Conservation (phyloP, 2,888 invertebrate genomes). For the Yponomeuta evonymella region DNA sequence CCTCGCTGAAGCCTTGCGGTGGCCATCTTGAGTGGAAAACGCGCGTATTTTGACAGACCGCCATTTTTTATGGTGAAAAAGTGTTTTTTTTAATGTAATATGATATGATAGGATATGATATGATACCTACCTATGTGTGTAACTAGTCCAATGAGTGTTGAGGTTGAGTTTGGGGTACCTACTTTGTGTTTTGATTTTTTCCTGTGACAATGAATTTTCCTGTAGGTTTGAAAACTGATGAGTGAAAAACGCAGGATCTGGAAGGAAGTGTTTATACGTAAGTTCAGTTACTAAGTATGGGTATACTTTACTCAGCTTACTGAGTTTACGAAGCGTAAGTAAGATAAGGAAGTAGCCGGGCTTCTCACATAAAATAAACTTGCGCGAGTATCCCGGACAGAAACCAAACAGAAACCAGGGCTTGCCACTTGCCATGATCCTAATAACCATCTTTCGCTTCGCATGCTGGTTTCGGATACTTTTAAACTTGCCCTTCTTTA, state of each 20-base stretch:
- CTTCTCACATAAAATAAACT: no score
- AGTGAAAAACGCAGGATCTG: constrained; percentile 34
- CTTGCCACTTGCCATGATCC: no score
- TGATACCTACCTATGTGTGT: no score
- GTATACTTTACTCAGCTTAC: no score
- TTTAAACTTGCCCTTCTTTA: no score
- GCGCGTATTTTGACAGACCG: constrained; percentile 26
- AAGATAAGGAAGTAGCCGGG: no score
- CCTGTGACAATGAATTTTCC: background rate
- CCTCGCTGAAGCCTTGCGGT: constrained; percentile 27
- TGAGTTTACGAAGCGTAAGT: no score
- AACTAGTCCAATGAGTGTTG: background rate
- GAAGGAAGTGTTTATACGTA: constrained; percentile 27
- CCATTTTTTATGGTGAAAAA: constrained; percentile 18
- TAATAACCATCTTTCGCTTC: no score
- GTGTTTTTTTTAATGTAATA: background rate
- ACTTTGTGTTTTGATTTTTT: background rate
- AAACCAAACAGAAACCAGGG: no score
- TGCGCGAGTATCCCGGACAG: no score
- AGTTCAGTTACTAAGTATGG: background rate
- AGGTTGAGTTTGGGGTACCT: background rate
- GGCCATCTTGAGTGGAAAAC: constrained; percentile 30
- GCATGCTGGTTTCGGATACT: no score
- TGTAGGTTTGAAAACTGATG: constrained; percentile 30
- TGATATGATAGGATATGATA: no score